Base-by-base conservation (phyloP, 2,888 invertebrate genomes). In the Elysia crispata region DNA sequence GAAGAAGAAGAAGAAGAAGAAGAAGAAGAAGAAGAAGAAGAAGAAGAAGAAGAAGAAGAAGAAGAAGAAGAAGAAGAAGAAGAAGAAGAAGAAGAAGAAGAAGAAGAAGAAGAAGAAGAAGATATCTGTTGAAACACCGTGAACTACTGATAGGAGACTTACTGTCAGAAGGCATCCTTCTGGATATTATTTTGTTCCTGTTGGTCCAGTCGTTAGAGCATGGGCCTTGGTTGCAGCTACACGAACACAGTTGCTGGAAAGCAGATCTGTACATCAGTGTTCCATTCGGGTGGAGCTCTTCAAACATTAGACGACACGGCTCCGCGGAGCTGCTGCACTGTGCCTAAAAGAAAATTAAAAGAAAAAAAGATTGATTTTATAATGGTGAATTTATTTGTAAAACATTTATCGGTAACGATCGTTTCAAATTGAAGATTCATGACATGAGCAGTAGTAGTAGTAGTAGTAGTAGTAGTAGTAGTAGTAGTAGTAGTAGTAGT, bases 1-100 rank as follows among this genome's bases (percentile, higher is more conserved):
- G 67, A 11, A 67, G 67, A 67, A 67, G 23, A 67, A 67, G 23
- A 67, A 67, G 23, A 67, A 67, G 67, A 67, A 67, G 67, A 67
- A 67, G 67, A 67, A 67, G 67, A 67, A 67, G 67, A 67, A 67
- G 67, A 67, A 67, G 67, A 67, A 67, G 67, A 67, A 67, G 1
- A 67, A 30, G 67, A 67, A 67, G 67, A 67, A 67, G 1, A 67
- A 67, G 67, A 49, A 72, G 72, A 73, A 1, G 18, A 13, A 31
- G 1, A 30, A 49, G 41, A 62, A 1, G 6, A 72, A 69, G n/a
- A n/a, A n/a, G n/a, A n/a, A n/a, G n/a, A n/a, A n/a, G n/a, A n/a
- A n/a, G n/a, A n/a, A n/a, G n/a, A n/a, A n/a, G n/a, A n/a, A n/a
- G n/a, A n/a, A n/a, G n/a, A n/a, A n/a, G n/a, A n/a, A n/a, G n/a